phyloP scores from a whole-genome alignment of 2,888 invertebrate genomes.

The Cataglyphis rosenhaueri region DNA sequence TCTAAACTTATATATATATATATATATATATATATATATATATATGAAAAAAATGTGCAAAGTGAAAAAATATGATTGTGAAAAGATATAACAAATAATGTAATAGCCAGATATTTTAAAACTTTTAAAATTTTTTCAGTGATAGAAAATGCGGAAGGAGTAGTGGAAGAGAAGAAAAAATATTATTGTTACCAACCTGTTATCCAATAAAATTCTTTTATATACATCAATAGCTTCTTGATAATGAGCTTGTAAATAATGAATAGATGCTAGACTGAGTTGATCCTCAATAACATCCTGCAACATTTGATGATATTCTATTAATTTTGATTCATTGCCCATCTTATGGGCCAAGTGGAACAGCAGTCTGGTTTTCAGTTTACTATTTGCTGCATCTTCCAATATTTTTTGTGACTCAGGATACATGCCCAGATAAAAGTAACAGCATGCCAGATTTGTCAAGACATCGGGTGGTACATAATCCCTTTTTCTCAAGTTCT shows the following conservation, averaged over 20 bases:
- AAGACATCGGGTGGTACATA: slow-evolving; percentile 88
- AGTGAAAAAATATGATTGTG: background rate
- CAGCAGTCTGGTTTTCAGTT: slow-evolving; percentile 91
- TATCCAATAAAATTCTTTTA: slow-evolving; percentile 95
- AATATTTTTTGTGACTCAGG: slow-evolving; percentile 90
- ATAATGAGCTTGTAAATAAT: slow-evolving; percentile 98
- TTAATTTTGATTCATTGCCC: slow-evolving; percentile 93
- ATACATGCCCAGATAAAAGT: slow-evolving; percentile 97
- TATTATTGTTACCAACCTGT: slow-evolving; percentile 88
- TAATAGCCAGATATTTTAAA: background rate
- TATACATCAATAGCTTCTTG: slow-evolving; percentile 99
- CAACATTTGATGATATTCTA: slow-evolving; percentile 93
- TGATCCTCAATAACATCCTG: slow-evolving; percentile 97
- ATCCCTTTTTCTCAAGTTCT: slow-evolving; percentile 86
- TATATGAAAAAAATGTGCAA: background rate
- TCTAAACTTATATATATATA: slow-evolving; percentile 25
- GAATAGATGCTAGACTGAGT: slow-evolving; percentile 97
- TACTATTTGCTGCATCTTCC: slow-evolving; percentile 89
- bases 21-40: background rate
- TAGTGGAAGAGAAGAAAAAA: background rate
- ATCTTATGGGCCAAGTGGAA: slow-evolving; percentile 98
- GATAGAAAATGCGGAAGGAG: background rate
- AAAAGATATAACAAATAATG: background rate
- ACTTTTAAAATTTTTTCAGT: background rate
- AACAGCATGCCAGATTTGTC: slow-evolving; percentile 96